Conservation (phyloP, 2,113 vertebrate genomes). For the Phoxinus phoxinus region DNA sequence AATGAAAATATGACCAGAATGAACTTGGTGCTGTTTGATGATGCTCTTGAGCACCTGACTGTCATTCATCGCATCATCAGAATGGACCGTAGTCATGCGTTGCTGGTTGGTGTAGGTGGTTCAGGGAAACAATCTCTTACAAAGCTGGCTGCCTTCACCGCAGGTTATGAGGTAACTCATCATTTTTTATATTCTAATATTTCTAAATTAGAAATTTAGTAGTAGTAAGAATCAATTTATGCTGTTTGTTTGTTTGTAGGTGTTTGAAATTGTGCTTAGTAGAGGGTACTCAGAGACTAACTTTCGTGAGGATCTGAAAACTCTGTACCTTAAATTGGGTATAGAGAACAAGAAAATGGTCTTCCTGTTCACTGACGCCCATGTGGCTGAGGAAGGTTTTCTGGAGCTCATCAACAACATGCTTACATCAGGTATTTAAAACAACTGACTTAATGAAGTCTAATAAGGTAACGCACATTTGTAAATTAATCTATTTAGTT, state of each 20-base stretch:
- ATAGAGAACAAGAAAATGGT: constrained; percentile 86
- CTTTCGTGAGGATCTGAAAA: constrained; percentile 91
- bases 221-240: not conserved
- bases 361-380: constrained; percentile 92
- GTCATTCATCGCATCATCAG: constrained; percentile 88
- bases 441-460: not conserved
- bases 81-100: constrained; percentile 86
- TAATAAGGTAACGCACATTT: not conserved
- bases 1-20: constrained; percentile 85
- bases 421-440: constrained; percentile 89
- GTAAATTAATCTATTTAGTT: too few relatives aligned
- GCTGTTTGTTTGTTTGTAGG: constrained; percentile 68
- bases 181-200: not conserved
- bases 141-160: constrained; percentile 86
- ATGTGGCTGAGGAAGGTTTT: constrained; percentile 93
- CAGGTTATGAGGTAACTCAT: constrained; percentile 85
- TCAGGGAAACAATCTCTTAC: constrained; percentile 94
- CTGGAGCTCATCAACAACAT: constrained; percentile 98
- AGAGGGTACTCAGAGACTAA: constrained; percentile 87
- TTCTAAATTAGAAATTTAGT: not conserved
- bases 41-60: constrained; percentile 92
- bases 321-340: constrained; percentile 87
- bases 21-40: constrained; percentile 94
- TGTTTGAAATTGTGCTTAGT: constrained; percentile 91
- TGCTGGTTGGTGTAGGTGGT: constrained; percentile 91